Base-by-base conservation (phyloP, 2,888 invertebrate species). In the Ectobius pallidus region DNA sequence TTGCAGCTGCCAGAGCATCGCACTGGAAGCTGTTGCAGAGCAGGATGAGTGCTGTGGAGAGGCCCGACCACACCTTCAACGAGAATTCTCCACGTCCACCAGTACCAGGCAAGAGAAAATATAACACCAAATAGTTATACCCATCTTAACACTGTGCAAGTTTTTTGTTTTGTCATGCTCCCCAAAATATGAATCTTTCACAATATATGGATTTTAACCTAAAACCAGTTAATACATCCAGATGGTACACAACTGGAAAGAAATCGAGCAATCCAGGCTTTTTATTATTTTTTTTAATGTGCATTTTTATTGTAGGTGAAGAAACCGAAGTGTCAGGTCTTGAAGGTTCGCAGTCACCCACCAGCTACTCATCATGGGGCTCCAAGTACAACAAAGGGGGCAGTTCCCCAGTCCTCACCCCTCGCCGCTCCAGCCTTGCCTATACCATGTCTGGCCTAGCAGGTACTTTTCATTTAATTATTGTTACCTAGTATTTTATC, bases 21-120 rank as follows among this genome's bases (percentile, higher is more conserved):
- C 69, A 55, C 39, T 55, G 55, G 58, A 55, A 69, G 63, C 65
- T 65, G 65, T 52, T 62, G 73, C 65, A 69, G 49, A 34, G 61
- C 73, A 72, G 72, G 72, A 75, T 75, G 75, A 75, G 75, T 69
- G 25, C 75, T 32, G 75, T 73, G 70, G 73, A 71, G 39, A 69
- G 55, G 30, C 46, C 52, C 22, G 65, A 72, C 30, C 74, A 72
- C 27, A 75, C 67, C 69, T 77, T 77, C 70, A 74, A 75, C 72
- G 89, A 90, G 84, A 90, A 90, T 86, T 89, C 90, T 84, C 93
- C 93, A 82, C 87, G 93, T 87, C 94, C 94, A 85, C 93, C 93
- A 81, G 92, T 93, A 82, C 91, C 92, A 81, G 93, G 93, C 87
- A 88, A 90, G 86, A 90, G 91, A n/a, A n/a, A n/a, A n/a, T n/a